Base-by-base conservation (phyloP, 2,888 invertebrate genomes). In the Orthosia gracilis region DNA sequence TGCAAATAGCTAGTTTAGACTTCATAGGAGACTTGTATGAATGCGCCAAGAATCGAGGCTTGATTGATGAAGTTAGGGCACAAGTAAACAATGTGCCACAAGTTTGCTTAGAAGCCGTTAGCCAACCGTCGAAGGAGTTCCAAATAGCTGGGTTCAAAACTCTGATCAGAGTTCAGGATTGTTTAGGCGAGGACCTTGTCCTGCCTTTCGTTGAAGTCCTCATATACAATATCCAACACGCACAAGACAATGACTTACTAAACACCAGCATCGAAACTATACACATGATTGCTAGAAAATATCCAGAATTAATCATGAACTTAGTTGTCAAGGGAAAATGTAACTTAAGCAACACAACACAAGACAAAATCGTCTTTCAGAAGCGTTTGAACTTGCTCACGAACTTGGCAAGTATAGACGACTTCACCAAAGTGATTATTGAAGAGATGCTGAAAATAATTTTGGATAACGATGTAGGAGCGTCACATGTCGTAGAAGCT, bases 251-350 rank as follows among this genome's bases (percentile, higher is more conserved):
- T 69, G 92, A 94, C n/a, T 85, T 97, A 21, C 92, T 96, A 26
- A 91, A 90, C 69, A 89, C 95, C 0, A 94, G 97, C 77, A 93
- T 97, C 3, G 91, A 94, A 84, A 96, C 97, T 31, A 92, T 97
- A n/a, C 95, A 97, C 80, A 92, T 93, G 50, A 96, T 97, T 71
- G 96, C 97, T 0, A 91, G 91, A 76, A 93, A 94, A 73, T 97
- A 97, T 91, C 97, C 97, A 0, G 93, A 95, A 82, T 88, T 90
- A 93, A 97, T 96, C 85, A 97, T 92, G 96, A 93, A 87, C 81
- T 88, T 94, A 52, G 93, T 97, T 7, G 93, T 97, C 2, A 94
- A 94, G 90, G 94, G 96, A 2, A 95, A 95, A 78, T 95, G 95
- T 86, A 93, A 94, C 74, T 86, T 96, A 50, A 91, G 93, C 0